Base-by-base conservation (phyloP, 1,140 invertebrate species). In the Trichonephila clavipes region DNA sequence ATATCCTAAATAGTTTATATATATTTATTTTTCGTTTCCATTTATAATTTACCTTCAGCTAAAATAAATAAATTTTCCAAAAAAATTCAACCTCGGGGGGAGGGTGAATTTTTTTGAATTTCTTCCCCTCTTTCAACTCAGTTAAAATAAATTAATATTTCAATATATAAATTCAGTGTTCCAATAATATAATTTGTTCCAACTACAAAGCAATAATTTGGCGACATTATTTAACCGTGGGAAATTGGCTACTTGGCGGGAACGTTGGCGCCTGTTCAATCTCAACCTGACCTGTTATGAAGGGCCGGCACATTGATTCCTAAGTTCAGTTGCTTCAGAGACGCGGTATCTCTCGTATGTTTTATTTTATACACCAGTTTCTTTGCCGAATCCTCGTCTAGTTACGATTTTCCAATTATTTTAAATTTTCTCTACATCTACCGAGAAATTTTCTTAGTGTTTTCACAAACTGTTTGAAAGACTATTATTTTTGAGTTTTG, bases 261-360 rank as follows among this genome's bases (percentile, higher is more conserved):
- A 4, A 10, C 3, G 61, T 64, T 64, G 62, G 59, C 62, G 24
- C 24, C 34, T 2, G n/a, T 62, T n/a, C 12, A 16, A 34, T 64
- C 59, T 16, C 86, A 40, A 14, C 40, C 12, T 58, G 82, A 83
- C 51, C 82, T 51, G 51, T 24, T 51, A 88, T 88, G 61, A 88
- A 64, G 21, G 64, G 86, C 86, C 83, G 83, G 86, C 62, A 58
- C 62, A 88, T 64, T 64, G 61, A 64, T 88, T 64, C 59, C 4
- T 21, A 24, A 51, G 61, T 24, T 62, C 86, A 88, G 59, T 88
- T 58, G 61, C 61, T 7, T 61, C n/a, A 64, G 86, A 62, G 62
- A 28, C 3, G 59, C 86, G 40, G 61, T 40, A 64, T 28, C 24
- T 61, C n/a, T 18, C 28, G n/a, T 34, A 14, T 34, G n/a, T 24